A percentile compares a stretch with the other conserved stretches of the same genome.
Evolutionary conservation across 2,888 invertebrate species (phyloP).

Genomic region (Mechanitis messenoides): DNA sequence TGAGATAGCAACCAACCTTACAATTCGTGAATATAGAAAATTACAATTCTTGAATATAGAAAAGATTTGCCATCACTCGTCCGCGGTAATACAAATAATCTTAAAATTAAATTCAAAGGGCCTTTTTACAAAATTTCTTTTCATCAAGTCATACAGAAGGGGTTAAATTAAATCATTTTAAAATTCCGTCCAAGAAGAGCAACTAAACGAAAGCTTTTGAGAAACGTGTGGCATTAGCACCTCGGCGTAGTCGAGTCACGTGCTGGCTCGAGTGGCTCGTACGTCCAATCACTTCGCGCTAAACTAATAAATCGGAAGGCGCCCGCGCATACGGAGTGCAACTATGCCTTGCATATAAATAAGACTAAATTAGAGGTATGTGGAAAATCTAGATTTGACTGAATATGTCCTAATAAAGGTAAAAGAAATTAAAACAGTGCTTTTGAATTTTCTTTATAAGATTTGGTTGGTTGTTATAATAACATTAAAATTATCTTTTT

Average conservation of each 20-base stretch:
- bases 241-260: constrained; percentile 50
- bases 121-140: background rate
- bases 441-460: background rate
- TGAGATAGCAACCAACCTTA: constrained; percentile 41
- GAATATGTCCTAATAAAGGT: background rate
- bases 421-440: background rate
- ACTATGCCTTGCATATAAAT: constrained; percentile 34
- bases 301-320: constrained; percentile 68
- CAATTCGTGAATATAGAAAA: constrained; percentile 23
- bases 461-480: background rate
- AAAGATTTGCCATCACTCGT: background rate
- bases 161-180: constrained; percentile 10
- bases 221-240: constrained; percentile 16
- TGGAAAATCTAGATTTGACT: constrained; percentile 5
- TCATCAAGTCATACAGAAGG: background rate
- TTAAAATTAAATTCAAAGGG: too few relatives aligned
- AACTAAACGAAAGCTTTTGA: constrained; percentile 27
- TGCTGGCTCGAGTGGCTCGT: constrained; percentile 48
- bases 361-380: constrained; percentile 25
- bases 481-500: too few relatives aligned
- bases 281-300: constrained; percentile 63
- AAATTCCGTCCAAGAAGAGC: constrained; percentile 28
- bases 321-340: constrained; percentile 58
- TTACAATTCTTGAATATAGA: constrained; percentile 13
- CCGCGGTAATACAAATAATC: background rate